Conservation (phyloP, 2,113 vertebrate species). For the Grallaria varia region DNA sequence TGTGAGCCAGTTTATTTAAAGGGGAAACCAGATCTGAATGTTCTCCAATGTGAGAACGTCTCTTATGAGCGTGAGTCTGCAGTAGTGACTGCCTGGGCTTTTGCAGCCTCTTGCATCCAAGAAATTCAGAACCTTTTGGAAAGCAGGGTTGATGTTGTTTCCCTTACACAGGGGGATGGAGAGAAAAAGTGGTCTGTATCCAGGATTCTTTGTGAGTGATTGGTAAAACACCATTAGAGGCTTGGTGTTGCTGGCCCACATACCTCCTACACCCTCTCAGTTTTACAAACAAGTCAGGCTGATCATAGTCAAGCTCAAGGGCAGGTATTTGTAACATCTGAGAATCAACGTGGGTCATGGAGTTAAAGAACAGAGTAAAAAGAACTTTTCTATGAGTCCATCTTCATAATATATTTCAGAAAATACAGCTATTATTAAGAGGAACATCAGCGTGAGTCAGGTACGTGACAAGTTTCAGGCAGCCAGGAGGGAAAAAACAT, state of each 20-base stretch:
- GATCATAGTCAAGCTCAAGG: not conserved
- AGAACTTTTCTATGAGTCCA: not conserved
- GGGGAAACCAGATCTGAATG: conserved; percentile 6
- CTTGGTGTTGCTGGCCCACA: not conserved
- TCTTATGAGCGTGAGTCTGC: not conserved
- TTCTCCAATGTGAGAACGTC: not conserved
- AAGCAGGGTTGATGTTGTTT: not conserved
- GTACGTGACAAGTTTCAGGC: not conserved
- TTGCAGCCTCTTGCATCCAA: not conserved
- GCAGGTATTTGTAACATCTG: not conserved
- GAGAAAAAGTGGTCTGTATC: not conserved
- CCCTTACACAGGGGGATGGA: fast-evolving
- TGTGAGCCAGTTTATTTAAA: not conserved
- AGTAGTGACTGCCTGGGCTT: not conserved
- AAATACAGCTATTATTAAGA: conserved; percentile 6
- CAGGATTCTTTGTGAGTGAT: not conserved
- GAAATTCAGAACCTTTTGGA: not conserved
- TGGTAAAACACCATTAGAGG: not conserved
- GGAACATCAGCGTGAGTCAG: not conserved
- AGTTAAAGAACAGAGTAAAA: not conserved
- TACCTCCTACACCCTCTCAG: not conserved
- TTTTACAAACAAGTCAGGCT: not conserved
- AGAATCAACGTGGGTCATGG: not conserved
- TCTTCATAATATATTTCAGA: not conserved
- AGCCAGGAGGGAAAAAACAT: not conserved